phyloP scores from a whole-genome alignment of 92 coral and sea anemone genomes.

The Porites lobata region DNA sequence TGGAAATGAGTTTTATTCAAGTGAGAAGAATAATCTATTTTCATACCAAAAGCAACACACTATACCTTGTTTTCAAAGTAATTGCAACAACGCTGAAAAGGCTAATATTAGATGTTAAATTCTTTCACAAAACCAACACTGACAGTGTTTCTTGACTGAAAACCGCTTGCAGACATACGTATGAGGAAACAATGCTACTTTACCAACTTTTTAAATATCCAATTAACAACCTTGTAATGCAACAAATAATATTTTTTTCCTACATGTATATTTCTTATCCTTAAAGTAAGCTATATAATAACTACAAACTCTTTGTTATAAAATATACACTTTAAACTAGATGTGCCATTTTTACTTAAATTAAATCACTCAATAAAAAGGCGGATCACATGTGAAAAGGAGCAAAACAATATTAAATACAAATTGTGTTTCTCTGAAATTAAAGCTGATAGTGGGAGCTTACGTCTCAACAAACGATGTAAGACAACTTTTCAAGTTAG shows the following conservation, averaged over 20 bases:
- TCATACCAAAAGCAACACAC: no score
- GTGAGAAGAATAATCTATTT: no score
- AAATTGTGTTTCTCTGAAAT: background rate
- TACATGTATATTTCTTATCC: no score
- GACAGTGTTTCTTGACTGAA: no score
- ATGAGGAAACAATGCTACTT: no score
- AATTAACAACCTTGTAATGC: background rate
- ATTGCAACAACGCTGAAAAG: no score
- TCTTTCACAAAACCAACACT: no score
- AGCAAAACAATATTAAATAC: conserved; percentile 11
- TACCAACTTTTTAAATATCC: background rate
- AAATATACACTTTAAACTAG: conserved; percentile 2
- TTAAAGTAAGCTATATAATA: background rate
- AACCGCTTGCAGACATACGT: no score
- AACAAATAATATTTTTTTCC: background rate
- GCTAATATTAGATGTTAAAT: no score
- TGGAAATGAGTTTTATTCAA: no score
- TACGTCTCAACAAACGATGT: background rate
- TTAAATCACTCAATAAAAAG: background rate
- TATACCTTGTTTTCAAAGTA: no score
- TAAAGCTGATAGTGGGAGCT: background rate
- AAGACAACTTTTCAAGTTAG: conserved; percentile 40
- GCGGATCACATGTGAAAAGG: background rate
- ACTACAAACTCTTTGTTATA: background rate
- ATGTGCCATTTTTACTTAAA: background rate